A percentile compares a stretch with the other conserved stretches of the same genome.
phyloP scores from a whole-genome alignment of 2,888 invertebrate genomes.

The Scaptomyza parva region DNA sequence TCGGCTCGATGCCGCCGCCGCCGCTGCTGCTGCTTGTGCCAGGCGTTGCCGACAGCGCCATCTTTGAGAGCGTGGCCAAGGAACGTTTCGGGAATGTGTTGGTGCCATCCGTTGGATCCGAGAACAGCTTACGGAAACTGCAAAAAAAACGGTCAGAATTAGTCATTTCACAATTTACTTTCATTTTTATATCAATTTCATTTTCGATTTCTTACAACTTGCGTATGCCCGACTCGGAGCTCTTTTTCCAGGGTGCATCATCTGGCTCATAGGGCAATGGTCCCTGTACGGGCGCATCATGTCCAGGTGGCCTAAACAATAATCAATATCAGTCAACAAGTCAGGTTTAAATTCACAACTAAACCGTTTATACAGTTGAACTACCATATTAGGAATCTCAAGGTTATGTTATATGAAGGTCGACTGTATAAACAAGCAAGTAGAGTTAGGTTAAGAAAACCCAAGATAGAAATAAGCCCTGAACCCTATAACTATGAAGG shows the following conservation, averaged over 20 bases:
- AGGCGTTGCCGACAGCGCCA: conserved; percentile 86
- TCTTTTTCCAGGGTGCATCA: conserved; percentile 97
- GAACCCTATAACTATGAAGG: too few species aligned
- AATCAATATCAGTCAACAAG: too few species aligned
- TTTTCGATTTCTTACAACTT: conserved; percentile 91
- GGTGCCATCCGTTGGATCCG: conserved; percentile 86
- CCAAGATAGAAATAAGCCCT: too few species aligned
- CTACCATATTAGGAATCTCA: too few species aligned
- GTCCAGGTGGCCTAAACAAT: conserved; percentile 86
- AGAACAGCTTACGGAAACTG: conserved; percentile 96
- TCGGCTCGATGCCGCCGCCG: conserved; percentile 62
- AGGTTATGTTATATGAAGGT: too few species aligned
- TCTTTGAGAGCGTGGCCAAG: conserved; percentile 91
- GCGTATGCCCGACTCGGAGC: conserved; percentile 92
- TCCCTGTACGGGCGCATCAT: conserved; percentile 97
- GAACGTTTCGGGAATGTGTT: conserved; percentile 91
- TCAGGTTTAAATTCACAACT: too few species aligned
- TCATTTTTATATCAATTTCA: not conserved
- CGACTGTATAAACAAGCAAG: too few species aligned
- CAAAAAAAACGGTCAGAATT: conserved; percentile 55
- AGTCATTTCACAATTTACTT: not conserved
- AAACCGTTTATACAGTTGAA: too few species aligned
- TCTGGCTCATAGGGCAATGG: conserved; percentile 98
- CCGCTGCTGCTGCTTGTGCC: conserved; percentile 62
- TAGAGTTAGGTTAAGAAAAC: too few species aligned